Base-by-base conservation (phyloP, 2,113 vertebrate species). In the Parus major region DNA sequence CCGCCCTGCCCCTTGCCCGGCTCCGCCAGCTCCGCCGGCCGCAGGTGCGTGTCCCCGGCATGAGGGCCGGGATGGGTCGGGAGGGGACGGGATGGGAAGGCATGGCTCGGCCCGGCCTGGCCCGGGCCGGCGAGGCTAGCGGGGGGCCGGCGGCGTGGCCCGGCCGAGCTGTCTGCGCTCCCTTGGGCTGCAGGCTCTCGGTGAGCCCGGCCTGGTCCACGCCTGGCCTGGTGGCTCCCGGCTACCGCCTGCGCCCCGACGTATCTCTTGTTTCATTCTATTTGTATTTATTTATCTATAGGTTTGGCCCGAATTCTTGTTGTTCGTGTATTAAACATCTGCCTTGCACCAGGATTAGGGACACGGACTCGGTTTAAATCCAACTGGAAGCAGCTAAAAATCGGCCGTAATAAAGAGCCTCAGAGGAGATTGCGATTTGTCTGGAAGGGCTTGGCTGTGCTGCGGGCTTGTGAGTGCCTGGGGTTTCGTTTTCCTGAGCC, bases 391-490 rank as follows among this genome's bases (percentile, higher is more conserved):
- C 11, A 28, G 53, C 28, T 17, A 0, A 21, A 36, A 22, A 4
- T 19, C 28, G 5, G 42, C 19, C 3, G 2, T 9, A 6, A 10
- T 15, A 12, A 31, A 33, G 63, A 3, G 18, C 12, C 15, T 15
- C 12, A 0, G 18, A 35, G 31, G 12, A 35, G 24, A 36, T 1
- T 1, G 5, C 17, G 12, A 0, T 31, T 42, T 27, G 12, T 7
- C 12, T 5, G 3, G 12, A 11, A n/a, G 56, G 46, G 3, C 39
- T 39, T 9, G 60, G 25, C 50, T 12, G 44, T 28, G 27, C 50
- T 49, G 33, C 10, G 19, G 44, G 17, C 16, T 18, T 21, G 20
- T 2, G 10, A 12, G 41, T 14, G 57, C 44, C 22, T 12, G 42
- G 2, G 1, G 14, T 21, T 55, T 36, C 23, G 3, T 42, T 27